Base-by-base conservation (phyloP, 2,797 vertebrate genomes). In the Arvicola amphibius region DNA sequence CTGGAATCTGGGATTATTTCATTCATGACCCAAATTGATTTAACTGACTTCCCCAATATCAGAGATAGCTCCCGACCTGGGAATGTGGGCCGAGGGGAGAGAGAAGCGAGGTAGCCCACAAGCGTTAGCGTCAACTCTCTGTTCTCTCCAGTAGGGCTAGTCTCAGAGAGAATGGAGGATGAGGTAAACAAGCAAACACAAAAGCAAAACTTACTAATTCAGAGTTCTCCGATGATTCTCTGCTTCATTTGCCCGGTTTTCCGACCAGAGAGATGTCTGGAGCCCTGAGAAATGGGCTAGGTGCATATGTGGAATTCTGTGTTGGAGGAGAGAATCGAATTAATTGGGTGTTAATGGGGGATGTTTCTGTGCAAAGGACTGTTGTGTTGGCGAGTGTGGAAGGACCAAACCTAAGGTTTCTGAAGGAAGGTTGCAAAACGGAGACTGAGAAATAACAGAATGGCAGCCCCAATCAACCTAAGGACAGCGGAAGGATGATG, bases 311-410 rank as follows among this genome's bases (percentile, higher is more conserved):
- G 89, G 76, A 77, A 94, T 76, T 97, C 95, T 96, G 97, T 34
- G 63, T 86, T 61, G 96, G 89, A 94, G 94, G 88, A 96, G 79
- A 98, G 89, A 92, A 96, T 56, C 93, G 86, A 85, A 87, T 97
- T 97, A 97, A 97, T 96, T 79, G 92, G 81, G 59, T 90, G 91
- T 34, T 77, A 67, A 88, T 84, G 59, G 92, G 78, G 73, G 78
- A 92, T 94, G 81, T 95, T 96, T 96, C 46, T 14, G 78, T 43
- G 80, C n/a, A 8, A 73, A 92, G 80, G 78, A 71, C 37, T 46
- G 6, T 23, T 27, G 61, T 40, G 67, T 40, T 91, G 37, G 7
- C 21, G 40, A 59, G 34, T 69, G 61, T 88, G 93, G 32, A 91
- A 61, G 53, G 59, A 90, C 56, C 5, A 13, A n/a, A 9, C 65